A percentile compares a stretch with the other conserved stretches of the same genome.
Conservation (phyloP, 2,113 vertebrate genomes). For the Morphnarchus princeps region DNA sequence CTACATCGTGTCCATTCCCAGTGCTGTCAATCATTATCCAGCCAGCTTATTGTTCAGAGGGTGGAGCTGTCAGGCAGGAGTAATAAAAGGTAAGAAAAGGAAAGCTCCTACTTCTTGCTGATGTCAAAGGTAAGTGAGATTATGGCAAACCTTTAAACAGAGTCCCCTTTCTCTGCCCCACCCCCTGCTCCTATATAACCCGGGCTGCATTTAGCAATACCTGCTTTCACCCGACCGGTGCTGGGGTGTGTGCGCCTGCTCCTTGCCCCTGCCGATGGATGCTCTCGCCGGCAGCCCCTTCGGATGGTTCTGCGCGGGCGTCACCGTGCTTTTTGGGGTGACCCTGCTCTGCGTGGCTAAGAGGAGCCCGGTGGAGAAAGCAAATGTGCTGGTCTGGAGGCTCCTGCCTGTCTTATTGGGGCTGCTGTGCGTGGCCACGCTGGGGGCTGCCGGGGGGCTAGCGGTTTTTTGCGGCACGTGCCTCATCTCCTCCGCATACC, state of each 20-base stretch:
- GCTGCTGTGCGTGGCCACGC: neutral
- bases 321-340: neutral
- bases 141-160: constrained; percentile 18
- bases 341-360: neutral
- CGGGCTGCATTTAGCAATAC: neutral
- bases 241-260: neutral
- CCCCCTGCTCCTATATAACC: constrained; percentile 64
- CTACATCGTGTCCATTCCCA: neutral
- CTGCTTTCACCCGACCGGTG: neutral
- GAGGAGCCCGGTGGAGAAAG: neutral
- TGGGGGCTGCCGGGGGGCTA: constrained; percentile 44
- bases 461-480: neutral
- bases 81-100: constrained; percentile 4
- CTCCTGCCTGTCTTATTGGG: constrained; percentile 32
- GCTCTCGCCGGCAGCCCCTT: neutral
- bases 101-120: constrained; percentile 39
- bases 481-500: neutral
- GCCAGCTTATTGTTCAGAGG: constrained; percentile 38
- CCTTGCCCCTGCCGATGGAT: neutral
- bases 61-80: constrained; percentile 48
- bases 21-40: constrained; percentile 70
- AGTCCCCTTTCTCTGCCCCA: constrained; percentile 34
- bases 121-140: constrained; percentile 25
- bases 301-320: constrained; percentile 2
- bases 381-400: neutral